A percentile compares a stretch with the other conserved stretches of the same genome.
phyloP scores from a whole-genome alignment of 2,888 invertebrate genomes.

The Apeira syringaria region DNA sequence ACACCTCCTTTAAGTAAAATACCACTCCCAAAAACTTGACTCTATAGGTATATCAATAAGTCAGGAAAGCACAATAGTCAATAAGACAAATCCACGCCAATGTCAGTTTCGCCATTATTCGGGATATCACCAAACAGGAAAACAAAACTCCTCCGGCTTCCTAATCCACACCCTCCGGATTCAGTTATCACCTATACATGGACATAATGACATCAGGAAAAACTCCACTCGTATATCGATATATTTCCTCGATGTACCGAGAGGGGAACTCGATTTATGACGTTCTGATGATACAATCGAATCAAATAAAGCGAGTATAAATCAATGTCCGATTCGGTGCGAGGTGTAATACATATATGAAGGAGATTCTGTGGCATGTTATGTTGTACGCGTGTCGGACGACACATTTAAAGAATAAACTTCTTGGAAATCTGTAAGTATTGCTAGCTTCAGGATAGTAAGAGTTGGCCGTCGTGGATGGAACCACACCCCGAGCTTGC shows the following conservation, averaged over 20 bases:
- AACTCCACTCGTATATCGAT: constrained; percentile 39
- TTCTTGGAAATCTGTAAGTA: no score
- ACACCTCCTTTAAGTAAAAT: no score
- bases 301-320: constrained; percentile 80
- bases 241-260: constrained; percentile 22
- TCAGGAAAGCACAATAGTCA: constrained; percentile 4
- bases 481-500: no score
- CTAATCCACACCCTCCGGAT: constrained; percentile 47
- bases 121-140: constrained; percentile 29
- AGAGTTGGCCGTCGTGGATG: no score
- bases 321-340: constrained; percentile 71
- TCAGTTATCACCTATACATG: constrained; percentile 71
- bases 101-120: constrained; percentile 23
- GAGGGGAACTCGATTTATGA: constrained; percentile 68
- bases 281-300: constrained; percentile 82
- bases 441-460: no score
- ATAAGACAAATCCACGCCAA: constrained; percentile 16
- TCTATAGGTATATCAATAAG: no score
- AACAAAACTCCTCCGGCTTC: constrained; percentile 22
- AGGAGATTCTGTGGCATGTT: no score
- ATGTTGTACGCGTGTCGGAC: no score
- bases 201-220: constrained; percentile 76
- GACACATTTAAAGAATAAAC: no score
- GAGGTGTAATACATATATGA: constrained; percentile 31
- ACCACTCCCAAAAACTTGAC: no score